Base-by-base conservation (phyloP, 2,888 invertebrate genomes). In the Pecten maximus region DNA sequence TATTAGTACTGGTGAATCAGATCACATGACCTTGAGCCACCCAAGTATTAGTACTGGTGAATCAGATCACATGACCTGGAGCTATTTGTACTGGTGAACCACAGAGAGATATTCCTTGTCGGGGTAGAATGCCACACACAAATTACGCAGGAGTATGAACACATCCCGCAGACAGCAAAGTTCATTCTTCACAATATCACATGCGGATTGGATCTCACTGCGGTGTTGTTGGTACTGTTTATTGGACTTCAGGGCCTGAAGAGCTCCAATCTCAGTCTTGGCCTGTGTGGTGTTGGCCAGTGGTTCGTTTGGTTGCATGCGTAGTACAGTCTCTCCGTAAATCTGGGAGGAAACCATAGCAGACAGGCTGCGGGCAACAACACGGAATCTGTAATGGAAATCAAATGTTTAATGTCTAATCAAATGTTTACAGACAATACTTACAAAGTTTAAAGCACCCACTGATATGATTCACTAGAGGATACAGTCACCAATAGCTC, bases 281-380 rank as follows among this genome's bases (percentile, higher is more conserved):
- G 95, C 94, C 28, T 92, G 92, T n/a, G 94, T 93, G 16, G 92
- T 91, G 19, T 92, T 93, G 19, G 94, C 93, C 16, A 93, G 44
- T 10, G 94, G 92, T 40, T 94, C 93, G 44, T 94, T 90, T n/a
- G 95, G 91, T 23, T 94, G 90, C 40, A 95, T 88, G 23, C 96
- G 95, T 16, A 96, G 91, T 19, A 92, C 89, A 15, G 92, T 91
- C 40, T 96, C 95, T 89, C 92, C 94, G 28, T 94, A 91, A 28
- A 96, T 91, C 92, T 96, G 96, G 40, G 94, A 92, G 40, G 95
- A 92, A 10, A 96, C 92, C 92, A 95, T 96, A 3, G 95, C 94
- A 39, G 95, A 94, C 89, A 96, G 90, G 4, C 94, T 93, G 60
- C 95, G 92, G 50, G 94, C 92, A 16, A 96, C 93, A 8, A 96